These are phyloP conservation scores for Sinhomidia bicolor DNA, from an alignment of 2,888 invertebrate species.

Conservation along the genomic window DNA sequence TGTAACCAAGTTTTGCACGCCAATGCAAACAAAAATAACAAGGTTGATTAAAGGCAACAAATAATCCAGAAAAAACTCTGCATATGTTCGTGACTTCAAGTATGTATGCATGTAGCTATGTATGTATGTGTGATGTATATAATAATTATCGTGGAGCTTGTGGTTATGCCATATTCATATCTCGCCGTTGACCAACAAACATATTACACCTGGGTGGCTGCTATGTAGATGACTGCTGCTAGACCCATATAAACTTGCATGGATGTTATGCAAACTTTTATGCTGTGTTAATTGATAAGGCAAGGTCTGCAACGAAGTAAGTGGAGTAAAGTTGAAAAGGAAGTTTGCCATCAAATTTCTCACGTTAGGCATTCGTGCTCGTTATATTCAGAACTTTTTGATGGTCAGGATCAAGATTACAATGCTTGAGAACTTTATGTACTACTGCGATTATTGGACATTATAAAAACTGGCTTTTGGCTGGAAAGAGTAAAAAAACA, in stretches of 20 bases:
- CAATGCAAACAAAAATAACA: too few species aligned
- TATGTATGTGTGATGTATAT: too few species aligned
- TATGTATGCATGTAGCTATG: too few species aligned
- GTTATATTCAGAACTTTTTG: slow-evolving; percentile 29
- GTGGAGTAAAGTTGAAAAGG: slow-evolving; percentile 17
- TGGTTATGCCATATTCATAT: too few species aligned
- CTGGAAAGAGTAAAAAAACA: neutral
- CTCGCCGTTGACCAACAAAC: too few species aligned
- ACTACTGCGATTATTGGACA: neutral
- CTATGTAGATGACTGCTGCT: too few species aligned
- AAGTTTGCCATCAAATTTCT: slow-evolving; percentile 52
- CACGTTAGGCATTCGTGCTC: slow-evolving; percentile 2
- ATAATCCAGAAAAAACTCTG: too few species aligned
- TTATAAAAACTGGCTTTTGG: neutral
- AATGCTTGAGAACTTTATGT: neutral
- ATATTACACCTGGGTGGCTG: too few species aligned
- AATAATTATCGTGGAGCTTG: too few species aligned
- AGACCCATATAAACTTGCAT: neutral
- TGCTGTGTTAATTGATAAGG: neutral
- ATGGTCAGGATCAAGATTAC: slow-evolving; percentile 60
- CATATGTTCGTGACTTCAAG: too few species aligned
- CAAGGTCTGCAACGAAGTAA: neutral
- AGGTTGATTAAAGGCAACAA: too few species aligned
- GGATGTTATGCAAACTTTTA: neutral
- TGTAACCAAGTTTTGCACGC: too few species aligned